Evolutionary conservation across 1,140 invertebrate species (phyloP).

Genomic region (Physella acuta): DNA sequence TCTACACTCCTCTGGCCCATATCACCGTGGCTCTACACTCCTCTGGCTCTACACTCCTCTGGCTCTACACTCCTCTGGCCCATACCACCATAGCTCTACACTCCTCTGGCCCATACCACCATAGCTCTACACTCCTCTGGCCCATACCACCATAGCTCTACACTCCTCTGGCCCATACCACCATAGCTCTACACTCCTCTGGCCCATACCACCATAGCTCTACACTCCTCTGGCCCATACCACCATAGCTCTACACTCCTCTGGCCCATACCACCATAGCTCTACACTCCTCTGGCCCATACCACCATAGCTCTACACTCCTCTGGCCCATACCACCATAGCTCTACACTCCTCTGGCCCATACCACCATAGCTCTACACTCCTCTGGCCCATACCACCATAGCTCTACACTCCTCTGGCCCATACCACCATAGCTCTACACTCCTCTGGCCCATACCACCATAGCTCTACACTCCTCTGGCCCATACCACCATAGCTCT

Average conservation of each 20-base stretch:
- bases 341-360: background rate
- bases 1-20: background rate
- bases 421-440: no score
- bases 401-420: no score
- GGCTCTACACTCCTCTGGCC: background rate
- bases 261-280: background rate
- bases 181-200: background rate
- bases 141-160: background rate
- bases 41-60: background rate
- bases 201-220: background rate
- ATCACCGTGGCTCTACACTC: background rate
- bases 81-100: background rate
- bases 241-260: background rate
- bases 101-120: background rate
- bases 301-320: background rate
- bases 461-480: background rate
- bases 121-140: background rate
- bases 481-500: background rate
- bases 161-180: background rate
- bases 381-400: background rate
- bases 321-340: background rate
- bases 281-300: background rate
- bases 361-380: no score
- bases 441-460: no score
- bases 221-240: background rate